Base-by-base conservation (phyloP, 1,140 invertebrate species). In the Lanistes nyassanus region DNA sequence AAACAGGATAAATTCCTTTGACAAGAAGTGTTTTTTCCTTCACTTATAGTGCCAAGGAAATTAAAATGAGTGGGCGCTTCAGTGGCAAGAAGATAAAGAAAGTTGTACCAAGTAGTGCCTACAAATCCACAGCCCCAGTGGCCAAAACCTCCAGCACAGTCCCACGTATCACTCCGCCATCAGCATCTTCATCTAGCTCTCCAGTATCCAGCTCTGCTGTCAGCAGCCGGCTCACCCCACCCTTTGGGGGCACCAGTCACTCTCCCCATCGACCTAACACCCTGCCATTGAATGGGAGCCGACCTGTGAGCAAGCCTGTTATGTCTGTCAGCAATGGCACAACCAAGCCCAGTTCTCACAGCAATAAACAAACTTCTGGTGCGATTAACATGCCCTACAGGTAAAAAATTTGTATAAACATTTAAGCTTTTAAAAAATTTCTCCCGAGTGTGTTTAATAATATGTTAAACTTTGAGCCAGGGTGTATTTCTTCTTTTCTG, bases 31-130 rank as follows among this genome's bases (percentile, higher is more conserved):
- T 47, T 42, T 68, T 78, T 80, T 73, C 39, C 47, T 77, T 60
- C 75, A 77, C 31, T 79, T 78, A 39, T 90, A 96, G 95, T 90
- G 95, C 96, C 82, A 93, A 95, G 86, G 95, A 96, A 85, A 97
- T 97, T 83, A 96, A 97, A 91, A 92, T 94, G 77, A 95, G 95
- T 89, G 94, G 94, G 85, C 94, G 94, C 80, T 94, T 95, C 89
- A 95, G 96, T 83, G 94, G 95, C 42, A 81, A 82, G 19, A 84
- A 83, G 78, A 81, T 86, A 13, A 87, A 85, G 79, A 96, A 96
- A 89, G 91, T 94, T 83, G 93, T 90, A 23, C 69, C 79, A 51
- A 78, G 76, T 67, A 68, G 66, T 62, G 64, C 55, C 31, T 36
- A 78, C 66, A 71, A 66, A 31, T 58, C 67, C 29, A 68, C 73